Evolutionary conservation across 2,888 invertebrate genomes (phyloP), one percentile per base, ranked within the genome.

Genomic region (Patella depressa): DNA sequence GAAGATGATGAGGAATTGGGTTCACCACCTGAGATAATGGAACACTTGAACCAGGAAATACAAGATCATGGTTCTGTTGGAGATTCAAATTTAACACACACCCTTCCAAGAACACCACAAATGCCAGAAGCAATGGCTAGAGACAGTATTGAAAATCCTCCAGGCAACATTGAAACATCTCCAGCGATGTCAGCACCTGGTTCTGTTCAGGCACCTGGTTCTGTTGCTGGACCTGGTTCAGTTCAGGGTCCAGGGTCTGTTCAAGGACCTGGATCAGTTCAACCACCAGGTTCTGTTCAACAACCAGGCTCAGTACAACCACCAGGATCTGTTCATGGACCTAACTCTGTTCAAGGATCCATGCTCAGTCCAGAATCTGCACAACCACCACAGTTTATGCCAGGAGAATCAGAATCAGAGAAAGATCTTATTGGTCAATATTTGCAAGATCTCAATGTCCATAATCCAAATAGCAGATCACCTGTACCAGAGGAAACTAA

Each of bases 401-500:
- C 76, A 17, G 82, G 82, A 69, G 79, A 84, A n/a, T 84, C 86
- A 80, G 87, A 87, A 54, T 86, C 85, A 45, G 88, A 87, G 78
- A 88, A 88, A 74, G 88, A 88, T 73, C 88, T 87, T 81, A 85
- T 89, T 69, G 89, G 88, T 29, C 86, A 88, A 79, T 89, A 89
- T 80, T 85, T 89, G 77, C 88, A 87, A 78, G 86, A 86, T 71
- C 84, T 86, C 73, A 85, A 83, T 82, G 80, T 80, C 59, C 82
- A 82, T 14, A 71, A 73, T 69, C 78, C 72, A 29, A 76, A 59
- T 57, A 76, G 75, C 29, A 72, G 75, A 45, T 75, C 75, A n/a
- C 53, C 79, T 7, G 72, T 78, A 17, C 75, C 78, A n/a, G 78
- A 78, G 57, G 76, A 78, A 24, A 78, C 80, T 4, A 79, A 72